Evolutionary conservation across 2,888 invertebrate genomes (phyloP).

Genomic region (Microctonus hyperodae): DNA sequence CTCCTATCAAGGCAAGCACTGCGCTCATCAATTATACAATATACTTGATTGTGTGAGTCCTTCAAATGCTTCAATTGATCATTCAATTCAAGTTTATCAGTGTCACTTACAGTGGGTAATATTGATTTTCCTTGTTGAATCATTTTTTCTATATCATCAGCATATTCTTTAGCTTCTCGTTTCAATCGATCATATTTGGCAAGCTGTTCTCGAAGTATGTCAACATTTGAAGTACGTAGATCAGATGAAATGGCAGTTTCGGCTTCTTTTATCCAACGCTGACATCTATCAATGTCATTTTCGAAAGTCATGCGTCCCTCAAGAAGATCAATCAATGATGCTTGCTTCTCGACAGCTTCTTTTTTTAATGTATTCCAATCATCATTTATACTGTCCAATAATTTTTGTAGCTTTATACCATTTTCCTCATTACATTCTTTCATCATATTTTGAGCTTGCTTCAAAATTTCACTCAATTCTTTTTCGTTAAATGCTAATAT

Average conservation of each 20-base stretch:
- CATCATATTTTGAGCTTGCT: conserved; percentile 78
- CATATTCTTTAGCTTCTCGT: conserved; percentile 76
- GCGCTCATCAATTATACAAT: conserved; percentile 78
- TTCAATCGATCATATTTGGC: conserved; percentile 84
- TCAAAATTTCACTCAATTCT: conserved; percentile 76
- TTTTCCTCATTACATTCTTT: conserved; percentile 83
- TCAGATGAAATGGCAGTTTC: conserved; percentile 86
- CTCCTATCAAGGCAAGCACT: conserved; percentile 77
- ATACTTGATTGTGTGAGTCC: conserved; percentile 79
- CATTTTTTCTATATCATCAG: conserved; percentile 76
- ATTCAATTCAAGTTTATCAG: conserved; percentile 83
- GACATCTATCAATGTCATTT: conserved; percentile 78
- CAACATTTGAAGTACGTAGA: conserved; percentile 79
- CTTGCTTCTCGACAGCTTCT: conserved; percentile 76
- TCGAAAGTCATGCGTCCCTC: conserved; percentile 85
- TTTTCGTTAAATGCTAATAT: conserved; percentile 80
- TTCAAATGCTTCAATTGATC: conserved; percentile 81
- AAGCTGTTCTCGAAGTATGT: conserved; percentile 85
- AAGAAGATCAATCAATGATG: conserved; percentile 75
- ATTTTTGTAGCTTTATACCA: conserved; percentile 70
- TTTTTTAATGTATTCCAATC: conserved; percentile 77
- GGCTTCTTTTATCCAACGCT: conserved; percentile 90
- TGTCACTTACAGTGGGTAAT: conserved; percentile 80
- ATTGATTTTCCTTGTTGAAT: conserved; percentile 82
- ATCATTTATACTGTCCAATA: conserved; percentile 74